Base-by-base conservation (phyloP, 1,140 invertebrate genomes). In the Brachionus koreanus region DNA sequence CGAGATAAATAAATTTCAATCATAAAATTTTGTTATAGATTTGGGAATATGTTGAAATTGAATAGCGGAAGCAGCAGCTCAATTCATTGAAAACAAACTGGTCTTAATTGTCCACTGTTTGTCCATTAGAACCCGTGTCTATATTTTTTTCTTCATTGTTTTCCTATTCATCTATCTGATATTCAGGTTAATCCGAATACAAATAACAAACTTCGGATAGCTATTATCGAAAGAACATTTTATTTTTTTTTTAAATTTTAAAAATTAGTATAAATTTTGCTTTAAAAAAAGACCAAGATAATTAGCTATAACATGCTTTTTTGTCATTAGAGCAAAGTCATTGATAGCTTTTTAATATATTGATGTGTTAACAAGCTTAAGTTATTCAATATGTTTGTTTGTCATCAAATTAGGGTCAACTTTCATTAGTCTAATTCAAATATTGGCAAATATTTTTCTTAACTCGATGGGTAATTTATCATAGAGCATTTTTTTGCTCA, bases 151-250 rank as follows among this genome's bases (percentile, higher is more conserved):
- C 37, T 19, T 7, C 35, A 69, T 57, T 33, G 63, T 65, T 33
- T 29, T 65, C 25, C 63, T 65, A n/a, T 65, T 37, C 33, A 33
- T 65, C 29, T 16, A 37, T 69, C 65, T 39, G 65, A 69, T 69
- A 69, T 69, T 69, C 65, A 69, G 65, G 65, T 69, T 69, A 69
- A 69, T 69, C 65, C 65, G 37, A 69, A 39, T 69, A 69, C 35
- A 69, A 69, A 69, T 69, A 69, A 69, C 4, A 37, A 37, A 65
- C 33, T 12, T 37, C 37, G 65, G 65, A 37, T 69, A 39, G 33
- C 33, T 69, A 69, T 69, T 69, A 69, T 13, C 33, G 13, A 69
- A 69, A 4, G 65, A 19, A 37, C 65, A 37, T 33, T 33, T 33
- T 12, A 46, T 65, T 37, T 23, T 35, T 37, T 25, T 63, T 65